phyloP scores from a whole-genome alignment of 2,888 invertebrate genomes.

The Isotomurus palustris region DNA sequence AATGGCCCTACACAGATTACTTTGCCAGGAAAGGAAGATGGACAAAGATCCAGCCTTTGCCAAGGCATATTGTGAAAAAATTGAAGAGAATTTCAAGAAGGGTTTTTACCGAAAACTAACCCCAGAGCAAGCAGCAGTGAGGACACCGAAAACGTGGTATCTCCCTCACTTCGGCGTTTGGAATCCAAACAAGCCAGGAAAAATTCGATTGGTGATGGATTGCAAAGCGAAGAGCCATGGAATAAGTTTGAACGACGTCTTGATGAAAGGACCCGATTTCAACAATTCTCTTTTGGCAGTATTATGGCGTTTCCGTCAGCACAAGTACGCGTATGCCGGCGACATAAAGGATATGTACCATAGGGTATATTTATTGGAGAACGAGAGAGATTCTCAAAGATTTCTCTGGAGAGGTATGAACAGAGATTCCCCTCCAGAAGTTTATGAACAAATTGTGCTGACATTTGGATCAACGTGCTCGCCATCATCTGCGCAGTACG shows the following conservation, averaged over 20 bases:
- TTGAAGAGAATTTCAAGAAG: background rate
- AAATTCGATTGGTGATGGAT: background rate
- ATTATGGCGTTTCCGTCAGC: background rate
- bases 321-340: background rate
- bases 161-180: too few relatives aligned
- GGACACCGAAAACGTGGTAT: background rate
- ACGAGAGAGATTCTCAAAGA: background rate
- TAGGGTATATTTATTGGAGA: background rate
- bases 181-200: background rate
- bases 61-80: background rate
- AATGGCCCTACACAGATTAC: background rate
- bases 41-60: conserved; percentile 1
- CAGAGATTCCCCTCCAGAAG: background rate
- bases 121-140: background rate
- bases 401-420: background rate
- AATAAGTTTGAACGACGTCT: background rate
- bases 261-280: background rate
- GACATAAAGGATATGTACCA: background rate
- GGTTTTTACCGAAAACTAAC: background rate
- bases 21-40: conserved; percentile 5
- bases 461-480: too few relatives aligned
- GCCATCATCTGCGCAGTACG: too few relatives aligned
- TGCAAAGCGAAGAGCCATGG: background rate
- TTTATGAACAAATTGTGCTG: too few relatives aligned
- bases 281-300: background rate